Percentiles rank a stretch among this genome's conserved stretches.
These are phyloP conservation scores for Seriola quinqueradiata DNA, from an alignment of 2,113 vertebrate genomes.

Conservation along the genomic window DNA sequence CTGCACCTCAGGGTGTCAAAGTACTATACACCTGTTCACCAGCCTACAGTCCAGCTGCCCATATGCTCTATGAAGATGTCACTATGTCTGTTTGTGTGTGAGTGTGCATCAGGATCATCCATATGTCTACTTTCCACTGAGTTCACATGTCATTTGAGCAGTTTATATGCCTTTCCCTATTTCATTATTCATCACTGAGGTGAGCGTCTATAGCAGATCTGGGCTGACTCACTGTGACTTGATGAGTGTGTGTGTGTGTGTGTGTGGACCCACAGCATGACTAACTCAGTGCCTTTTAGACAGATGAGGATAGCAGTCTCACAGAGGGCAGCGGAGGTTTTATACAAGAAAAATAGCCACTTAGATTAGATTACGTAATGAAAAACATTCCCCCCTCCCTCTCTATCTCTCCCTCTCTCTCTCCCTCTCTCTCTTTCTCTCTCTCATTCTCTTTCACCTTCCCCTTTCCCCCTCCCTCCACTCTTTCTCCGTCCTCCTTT, in stretches of 20 bases:
- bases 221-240: conserved; percentile 79
- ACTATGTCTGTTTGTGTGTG: conserved; percentile 12
- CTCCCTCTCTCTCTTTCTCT: conserved; percentile 11
- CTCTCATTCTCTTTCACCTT: conserved; percentile 23
- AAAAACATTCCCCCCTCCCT: conserved; percentile 53
- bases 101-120: conserved; percentile 44
- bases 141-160: conserved; percentile 73
- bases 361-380: conserved; percentile 80
- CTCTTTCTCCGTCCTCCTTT: not conserved
- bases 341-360: conserved; percentile 81
- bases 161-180: conserved; percentile 64
- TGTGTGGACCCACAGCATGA: conserved; percentile 66
- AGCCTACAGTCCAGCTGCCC: conserved; percentile 45
- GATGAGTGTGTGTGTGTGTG: conserved; percentile 41
- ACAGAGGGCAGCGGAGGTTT: conserved; percentile 77
- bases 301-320: conserved; percentile 79
- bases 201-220: conserved; percentile 72
- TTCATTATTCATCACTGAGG: conserved; percentile 81
- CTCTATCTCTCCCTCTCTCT: conserved; percentile 2
- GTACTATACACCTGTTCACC: conserved; percentile 54
- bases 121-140: conserved; percentile 57
- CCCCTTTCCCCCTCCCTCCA: not conserved
- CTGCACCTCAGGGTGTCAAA: conserved; percentile 46
- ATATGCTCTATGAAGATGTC: conserved; percentile 28
- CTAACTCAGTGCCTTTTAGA: conserved; percentile 82